Percentiles rank a stretch among this genome's conserved stretches.
These are phyloP conservation scores for Cartodere bifasciata DNA, from an alignment of 2,888 invertebrate species.

Conservation along the genomic window DNA sequence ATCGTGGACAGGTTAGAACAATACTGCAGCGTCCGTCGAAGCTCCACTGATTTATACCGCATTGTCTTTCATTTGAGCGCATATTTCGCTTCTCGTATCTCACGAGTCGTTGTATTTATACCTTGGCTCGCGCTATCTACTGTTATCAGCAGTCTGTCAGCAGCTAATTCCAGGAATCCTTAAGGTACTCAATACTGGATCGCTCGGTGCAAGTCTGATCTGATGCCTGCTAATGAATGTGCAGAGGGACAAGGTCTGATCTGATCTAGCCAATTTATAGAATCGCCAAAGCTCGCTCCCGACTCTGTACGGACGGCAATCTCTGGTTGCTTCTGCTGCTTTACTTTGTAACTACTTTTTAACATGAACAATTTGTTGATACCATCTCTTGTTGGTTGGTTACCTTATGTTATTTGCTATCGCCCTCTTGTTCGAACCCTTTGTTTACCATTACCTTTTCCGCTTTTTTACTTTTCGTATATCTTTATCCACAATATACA, in stretches of 20 bases:
- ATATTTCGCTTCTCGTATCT: slow-evolving; percentile 35
- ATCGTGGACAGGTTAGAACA: too few relatives aligned
- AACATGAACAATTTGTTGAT: slow-evolving; percentile 30
- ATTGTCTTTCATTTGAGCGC: slow-evolving; percentile 38
- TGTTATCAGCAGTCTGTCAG: slow-evolving; percentile 20
- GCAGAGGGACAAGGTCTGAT: slow-evolving; percentile 23
- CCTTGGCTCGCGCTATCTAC: slow-evolving; percentile 12
- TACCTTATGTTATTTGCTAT: too few relatives aligned
- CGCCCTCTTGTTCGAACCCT: too few relatives aligned
- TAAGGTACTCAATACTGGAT: slow-evolving; percentile 10
- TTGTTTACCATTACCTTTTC: too few relatives aligned
- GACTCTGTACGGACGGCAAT: slow-evolving; percentile 9
- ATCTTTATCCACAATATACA: too few relatives aligned
- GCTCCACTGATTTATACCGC: slow-evolving; percentile 35
- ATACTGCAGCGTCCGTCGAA: slow-evolving; percentile 24
- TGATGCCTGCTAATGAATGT: slow-evolving; percentile 33
- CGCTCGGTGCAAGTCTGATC: slow-evolving; percentile 17
- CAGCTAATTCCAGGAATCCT: slow-evolving; percentile 23
- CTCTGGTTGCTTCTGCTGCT: too few relatives aligned
- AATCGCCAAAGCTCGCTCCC: slow-evolving; percentile 20
- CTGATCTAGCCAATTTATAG: slow-evolving; percentile 27
- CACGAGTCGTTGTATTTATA: slow-evolving; percentile 19
- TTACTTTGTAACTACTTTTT: slow-evolving; percentile 21
- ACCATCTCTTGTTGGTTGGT: slow-evolving; percentile 19
- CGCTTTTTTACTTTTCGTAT: too few relatives aligned